Conservation (phyloP, 2,797 vertebrate species). For the Tenualosa thibaudeaui region DNA sequence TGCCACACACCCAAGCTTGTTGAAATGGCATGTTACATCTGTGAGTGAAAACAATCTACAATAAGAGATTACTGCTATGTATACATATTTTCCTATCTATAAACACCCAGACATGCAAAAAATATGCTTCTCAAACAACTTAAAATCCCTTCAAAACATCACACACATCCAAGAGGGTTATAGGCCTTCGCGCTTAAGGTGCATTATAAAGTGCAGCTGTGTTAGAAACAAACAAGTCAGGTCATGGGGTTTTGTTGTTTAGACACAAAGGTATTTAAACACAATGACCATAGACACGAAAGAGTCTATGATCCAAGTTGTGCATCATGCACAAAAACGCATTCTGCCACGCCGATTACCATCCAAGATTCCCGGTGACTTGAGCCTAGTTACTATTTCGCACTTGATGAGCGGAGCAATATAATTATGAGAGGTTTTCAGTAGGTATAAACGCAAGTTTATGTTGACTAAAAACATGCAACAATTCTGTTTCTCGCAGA, state of each 20-base stretch:
- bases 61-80: neutral
- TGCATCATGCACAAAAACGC: neutral
- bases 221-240: neutral
- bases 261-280: no score
- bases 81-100: neutral
- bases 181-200: neutral
- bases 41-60: neutral
- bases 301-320: neutral
- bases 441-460: neutral
- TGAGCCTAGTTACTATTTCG: neutral
- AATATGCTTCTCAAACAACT: neutral
- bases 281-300: neutral
- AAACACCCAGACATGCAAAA: neutral
- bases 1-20: neutral
- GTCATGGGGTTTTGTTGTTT: neutral
- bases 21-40: neutral
- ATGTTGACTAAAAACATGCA: neutral
- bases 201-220: no score
- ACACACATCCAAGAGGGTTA: neutral
- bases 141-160: neutral
- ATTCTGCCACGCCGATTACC: neutral
- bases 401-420: neutral
- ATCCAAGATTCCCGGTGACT: neutral
- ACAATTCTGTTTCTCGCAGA: neutral
- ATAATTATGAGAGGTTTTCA: neutral